Evolutionary conservation across 1,140 invertebrate species (phyloP), one percentile per base, ranked within the genome.

Genomic region (Heliconius eleuchia): DNA sequence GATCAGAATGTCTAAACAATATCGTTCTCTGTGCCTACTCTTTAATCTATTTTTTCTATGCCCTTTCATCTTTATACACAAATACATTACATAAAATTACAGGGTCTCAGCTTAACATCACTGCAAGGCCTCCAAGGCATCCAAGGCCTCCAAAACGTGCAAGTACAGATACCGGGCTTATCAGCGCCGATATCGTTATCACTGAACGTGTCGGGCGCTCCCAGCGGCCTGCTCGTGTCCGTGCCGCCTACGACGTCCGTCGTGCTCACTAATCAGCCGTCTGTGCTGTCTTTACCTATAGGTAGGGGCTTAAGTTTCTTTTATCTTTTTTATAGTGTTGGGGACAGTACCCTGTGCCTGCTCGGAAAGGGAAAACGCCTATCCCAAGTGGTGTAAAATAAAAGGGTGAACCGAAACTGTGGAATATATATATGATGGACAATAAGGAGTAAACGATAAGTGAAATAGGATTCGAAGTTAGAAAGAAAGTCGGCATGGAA

Each of bases 101-200:
- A 57, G 55, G 55, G 55, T 57, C 55, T 57, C 19, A 57, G 55
- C 19, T n/a, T 57, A 57, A 57, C 55, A 23, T 57, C 55, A 23
- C n/a, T 57, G 8, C 55, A 57, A 23, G 55, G 55, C 55, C 55
- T 57, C 55, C 55, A 96, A 88, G 95, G 96, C 3, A 96, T 98
- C 74, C 96, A 97, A 73, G 97, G 97, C 72, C 91, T 98, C 27
- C 97, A 98, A 93, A 97, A 97, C 93, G 97, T 98, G 13, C 95
- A 97, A 94, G 96, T 98, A 52, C 97, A 97, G 87, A 96, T 98
- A 84, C 97, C 97, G 23, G 97, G 97, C 60, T 95, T 97, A 60
- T 95, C 97, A 18, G 97, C 97, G 83, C 97, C 97, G 16, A 97
- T 98, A 85, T 97, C 97, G 46, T 94, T 97, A 85, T 97, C 97